Evolutionary conservation across 2,888 invertebrate species (phyloP).

Genomic region (Cinara cedri): DNA sequence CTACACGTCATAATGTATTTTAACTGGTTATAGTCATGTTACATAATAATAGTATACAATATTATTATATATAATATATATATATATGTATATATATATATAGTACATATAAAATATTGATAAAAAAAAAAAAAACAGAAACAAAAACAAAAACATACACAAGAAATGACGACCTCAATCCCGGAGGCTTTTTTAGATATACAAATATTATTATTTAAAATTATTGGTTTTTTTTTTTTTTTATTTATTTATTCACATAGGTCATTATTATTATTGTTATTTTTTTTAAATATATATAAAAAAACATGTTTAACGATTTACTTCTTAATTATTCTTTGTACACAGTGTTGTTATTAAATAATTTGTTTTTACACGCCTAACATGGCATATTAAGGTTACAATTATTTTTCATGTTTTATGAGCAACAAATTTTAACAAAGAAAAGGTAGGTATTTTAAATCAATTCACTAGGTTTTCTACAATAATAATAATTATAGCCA

Average conservation of each 20-base stretch:
- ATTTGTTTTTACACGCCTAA: slow-evolving; percentile 34
- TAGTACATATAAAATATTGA: slow-evolving; percentile 39
- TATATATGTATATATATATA: no score
- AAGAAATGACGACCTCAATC: slow-evolving; percentile 48
- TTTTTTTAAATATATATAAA: slow-evolving; percentile 49
- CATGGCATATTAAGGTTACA: slow-evolving; percentile 8
- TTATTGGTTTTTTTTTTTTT: slow-evolving; percentile 27
- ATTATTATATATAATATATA: no score
- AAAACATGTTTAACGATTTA: slow-evolving; percentile 56
- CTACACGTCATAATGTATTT: slow-evolving; percentile 53
- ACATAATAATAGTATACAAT: slow-evolving; percentile 54
- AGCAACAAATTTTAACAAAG: slow-evolving; percentile 55
- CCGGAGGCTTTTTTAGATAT: slow-evolving; percentile 25
- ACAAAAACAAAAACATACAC: slow-evolving; percentile 53
- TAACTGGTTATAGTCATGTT: slow-evolving; percentile 51
- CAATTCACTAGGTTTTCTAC: slow-evolving; percentile 31
- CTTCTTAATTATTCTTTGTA: slow-evolving; percentile 53
- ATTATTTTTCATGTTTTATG: slow-evolving; percentile 38
- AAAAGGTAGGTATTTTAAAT: slow-evolving; percentile 42
- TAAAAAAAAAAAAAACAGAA: slow-evolving; percentile 46
- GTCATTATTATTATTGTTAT: slow-evolving; percentile 26
- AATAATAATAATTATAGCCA: slow-evolving; percentile 1
- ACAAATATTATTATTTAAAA: slow-evolving; percentile 54
- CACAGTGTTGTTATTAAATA: slow-evolving; percentile 50
- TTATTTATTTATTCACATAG: slow-evolving; percentile 51